Base-by-base conservation (phyloP, 2,888 invertebrate genomes). In the Cylindroiulus punctatus region DNA sequence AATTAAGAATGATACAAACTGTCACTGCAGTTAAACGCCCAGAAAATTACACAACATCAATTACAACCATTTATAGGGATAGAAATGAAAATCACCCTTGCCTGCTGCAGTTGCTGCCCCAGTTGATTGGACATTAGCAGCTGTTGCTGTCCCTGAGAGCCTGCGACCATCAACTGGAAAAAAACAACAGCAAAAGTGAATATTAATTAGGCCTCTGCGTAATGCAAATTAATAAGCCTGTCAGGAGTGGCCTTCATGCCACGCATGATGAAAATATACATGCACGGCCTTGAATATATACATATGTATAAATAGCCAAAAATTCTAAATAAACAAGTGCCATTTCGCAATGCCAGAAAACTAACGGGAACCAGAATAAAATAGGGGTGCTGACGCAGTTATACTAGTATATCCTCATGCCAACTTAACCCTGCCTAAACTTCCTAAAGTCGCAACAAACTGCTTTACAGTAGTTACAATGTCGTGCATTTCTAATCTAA, bases 51-150 rank as follows among this genome's bases (percentile, higher is more conserved):
- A 40, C 47, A 47, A 47, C 47, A 47, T 47, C 44, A 44, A 44
- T 47, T 47, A 47, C 47, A 19, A 10, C 47, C 47, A 47, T 47
- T 17, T 47, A 47, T 47, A 47, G 47, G 12, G 14, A 47, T 47
- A 47, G 17, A 81, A 42, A 44, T 19, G 86, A 42, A 36, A 86
- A 32, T 81, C 47, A 81, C 81, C 81, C 81, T 81, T 81, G 81
- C 81, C 81, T 81, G 81, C 81, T 81, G 81, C 22, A 81, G 81
- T 81, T 40, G n/a, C 42, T 87, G 87, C n/a, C 87, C 91, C 88
- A 91, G 89, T 86, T 91, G 91, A 88, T 91, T 91, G 88, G 91
- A 91, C 87, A 91, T 90, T 86, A 91, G 89, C 87, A 91, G 89
- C 87, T 90, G 90, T 87, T 90, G 91, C 87, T 89, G 89, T 81